These are phyloP conservation scores for Pseudomugil tenellus DNA, from an alignment of 2,797 vertebrate genomes.

Conservation along the genomic window DNA sequence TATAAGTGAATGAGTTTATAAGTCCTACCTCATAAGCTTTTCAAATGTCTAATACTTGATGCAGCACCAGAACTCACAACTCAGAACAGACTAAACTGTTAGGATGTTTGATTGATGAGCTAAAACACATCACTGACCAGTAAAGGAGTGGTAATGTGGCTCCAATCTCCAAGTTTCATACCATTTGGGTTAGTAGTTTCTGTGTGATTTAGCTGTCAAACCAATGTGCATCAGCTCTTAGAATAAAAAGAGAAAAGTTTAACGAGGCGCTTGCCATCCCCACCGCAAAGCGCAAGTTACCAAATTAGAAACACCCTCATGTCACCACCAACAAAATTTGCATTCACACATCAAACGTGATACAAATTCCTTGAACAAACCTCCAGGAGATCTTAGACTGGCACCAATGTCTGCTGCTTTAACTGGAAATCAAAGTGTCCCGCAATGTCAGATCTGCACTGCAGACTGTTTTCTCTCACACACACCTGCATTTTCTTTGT, in stretches of 20 bases:
- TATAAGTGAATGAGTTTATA: no score
- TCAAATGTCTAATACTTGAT: no score
- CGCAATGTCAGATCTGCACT: background rate
- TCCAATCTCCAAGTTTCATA: no score
- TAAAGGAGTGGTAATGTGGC: no score
- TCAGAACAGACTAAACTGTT: no score
- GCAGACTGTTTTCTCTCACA: background rate
- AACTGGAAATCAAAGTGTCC: conserved; percentile 8
- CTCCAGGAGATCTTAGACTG: background rate
- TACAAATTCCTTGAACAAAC: conserved; percentile 6
- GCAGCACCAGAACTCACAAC: no score
- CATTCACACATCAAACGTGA: background rate
- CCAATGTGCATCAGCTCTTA: background rate
- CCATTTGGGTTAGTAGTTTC: background rate
- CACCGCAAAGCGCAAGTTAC: background rate
- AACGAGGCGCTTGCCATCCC: background rate
- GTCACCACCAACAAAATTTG: conserved; percentile 1
- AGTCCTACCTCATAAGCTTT: no score
- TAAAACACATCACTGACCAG: no score
- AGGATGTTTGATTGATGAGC: no score
- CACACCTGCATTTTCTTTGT: background rate
- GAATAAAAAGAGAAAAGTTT: background rate
- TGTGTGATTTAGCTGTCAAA: background rate
- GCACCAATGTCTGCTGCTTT: background rate
- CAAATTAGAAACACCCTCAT: conserved; percentile 7